Evolutionary conservation across 2,113 vertebrate species (phyloP).

Genomic region (Asarcornis scutulata): DNA sequence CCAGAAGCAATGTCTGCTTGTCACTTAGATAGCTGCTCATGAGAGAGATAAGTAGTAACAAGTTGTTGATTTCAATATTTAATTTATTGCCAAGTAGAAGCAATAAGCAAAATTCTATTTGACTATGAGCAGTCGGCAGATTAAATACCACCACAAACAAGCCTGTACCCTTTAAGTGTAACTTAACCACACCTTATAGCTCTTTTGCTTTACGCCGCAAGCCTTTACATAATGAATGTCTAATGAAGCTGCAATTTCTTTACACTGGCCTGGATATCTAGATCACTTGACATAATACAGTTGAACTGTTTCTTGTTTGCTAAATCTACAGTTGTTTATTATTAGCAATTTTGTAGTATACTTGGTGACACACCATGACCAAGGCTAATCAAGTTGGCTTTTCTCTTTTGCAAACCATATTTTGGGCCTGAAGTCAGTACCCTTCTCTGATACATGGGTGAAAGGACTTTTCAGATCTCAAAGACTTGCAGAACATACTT

Average conservation of each 20-base stretch:
- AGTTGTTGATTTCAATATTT: slow-evolving; percentile 60
- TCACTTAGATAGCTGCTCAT: slow-evolving; percentile 30
- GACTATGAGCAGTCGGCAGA: neutral
- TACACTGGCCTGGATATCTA: neutral
- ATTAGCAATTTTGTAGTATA: neutral
- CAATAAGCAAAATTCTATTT: slow-evolving; percentile 27
- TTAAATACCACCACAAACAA: slow-evolving; percentile 27
- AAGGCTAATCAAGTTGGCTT: neutral
- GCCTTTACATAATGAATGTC: neutral
- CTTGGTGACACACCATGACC: neutral
- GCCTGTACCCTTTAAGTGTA: neutral
- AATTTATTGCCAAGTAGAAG: slow-evolving; percentile 58
- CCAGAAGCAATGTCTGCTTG: slow-evolving; percentile 54
- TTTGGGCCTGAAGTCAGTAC: neutral
- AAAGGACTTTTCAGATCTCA: neutral
- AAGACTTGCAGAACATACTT: neutral
- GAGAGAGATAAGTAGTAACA: slow-evolving; percentile 46
- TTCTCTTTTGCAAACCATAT: neutral
- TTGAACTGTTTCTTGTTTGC: neutral
- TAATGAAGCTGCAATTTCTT: neutral
- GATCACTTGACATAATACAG: neutral
- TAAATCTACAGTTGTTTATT: neutral
- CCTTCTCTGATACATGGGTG: neutral
- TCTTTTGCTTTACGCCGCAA: neutral
- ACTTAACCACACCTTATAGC: neutral